Percentiles rank a stretch among this genome's conserved stretches.
Conservation (phyloP, 1,140 invertebrate genomes). For the Magallana angulata region DNA sequence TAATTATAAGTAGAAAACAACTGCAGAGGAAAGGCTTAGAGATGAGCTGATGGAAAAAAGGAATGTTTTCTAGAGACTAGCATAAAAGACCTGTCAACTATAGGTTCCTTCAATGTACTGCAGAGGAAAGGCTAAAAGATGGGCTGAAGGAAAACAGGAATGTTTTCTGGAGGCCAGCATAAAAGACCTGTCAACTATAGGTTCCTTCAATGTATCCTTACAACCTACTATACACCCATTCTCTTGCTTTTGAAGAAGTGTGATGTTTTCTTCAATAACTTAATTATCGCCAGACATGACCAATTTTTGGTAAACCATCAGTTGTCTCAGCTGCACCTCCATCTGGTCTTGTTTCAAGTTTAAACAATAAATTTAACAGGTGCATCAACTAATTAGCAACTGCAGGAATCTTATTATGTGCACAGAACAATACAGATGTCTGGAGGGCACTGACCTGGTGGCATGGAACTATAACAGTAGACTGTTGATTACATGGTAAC, state of each 20-base stretch:
- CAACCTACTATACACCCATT: not conserved
- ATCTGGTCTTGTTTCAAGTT: not conserved
- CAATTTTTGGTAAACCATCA: conserved; percentile 1
- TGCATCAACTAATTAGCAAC: conserved; percentile 18
- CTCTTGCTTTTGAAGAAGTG: not conserved
- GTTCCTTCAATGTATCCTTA: not conserved
- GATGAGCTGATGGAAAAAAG: no score
- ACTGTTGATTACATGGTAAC: conserved; percentile 10
- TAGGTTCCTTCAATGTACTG: not conserved
- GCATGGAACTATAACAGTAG: not conserved
- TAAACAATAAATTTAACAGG: conserved; percentile 28
- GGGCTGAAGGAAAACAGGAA: not conserved
- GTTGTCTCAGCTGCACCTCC: conserved; percentile 8
- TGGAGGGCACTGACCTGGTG: not conserved
- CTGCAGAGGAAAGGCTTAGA: no score
- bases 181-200: not conserved
- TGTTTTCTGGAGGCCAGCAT: no score
- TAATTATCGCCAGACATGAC: not conserved
- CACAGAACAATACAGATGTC: not conserved
- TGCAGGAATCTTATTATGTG: conserved; percentile 23
- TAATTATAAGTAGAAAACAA: not conserved
- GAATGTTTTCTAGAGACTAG: no score
- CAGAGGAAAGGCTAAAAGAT: not conserved
- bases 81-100: not conserved
- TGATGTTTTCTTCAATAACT: conserved; percentile 12